Percentiles rank a stretch among this genome's conserved stretches.
phyloP scores from a whole-genome alignment of 2,888 invertebrate genomes.

The Leucania comma region DNA sequence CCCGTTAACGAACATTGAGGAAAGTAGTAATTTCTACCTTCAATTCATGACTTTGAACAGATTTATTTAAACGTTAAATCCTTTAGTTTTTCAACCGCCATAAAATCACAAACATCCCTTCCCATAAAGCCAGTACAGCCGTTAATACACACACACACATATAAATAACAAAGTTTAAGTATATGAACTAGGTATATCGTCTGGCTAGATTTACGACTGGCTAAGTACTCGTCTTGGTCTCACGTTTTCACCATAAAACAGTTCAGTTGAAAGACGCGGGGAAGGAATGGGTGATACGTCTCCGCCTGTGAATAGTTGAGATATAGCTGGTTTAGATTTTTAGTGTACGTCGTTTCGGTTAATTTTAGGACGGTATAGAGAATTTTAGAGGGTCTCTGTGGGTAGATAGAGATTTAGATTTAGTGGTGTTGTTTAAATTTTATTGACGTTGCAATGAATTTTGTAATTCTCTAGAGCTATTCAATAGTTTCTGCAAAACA shows the following conservation, averaged over 20 bases:
- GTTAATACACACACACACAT: conserved; percentile 45
- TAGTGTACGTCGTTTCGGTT: conserved; percentile 55
- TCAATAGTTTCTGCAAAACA: no score
- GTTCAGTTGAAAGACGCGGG: conserved; percentile 74
- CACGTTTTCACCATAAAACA: conserved; percentile 87
- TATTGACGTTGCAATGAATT: conserved; percentile 21
- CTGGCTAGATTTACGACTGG: conserved; percentile 79
- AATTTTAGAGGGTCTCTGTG: conserved; percentile 17
- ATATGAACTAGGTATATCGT: conserved; percentile 65
- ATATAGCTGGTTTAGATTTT: conserved; percentile 59
- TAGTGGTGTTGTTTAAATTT: conserved; percentile 24
- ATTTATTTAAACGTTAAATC: conserved; percentile 1
- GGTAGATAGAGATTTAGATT: conserved; percentile 31
- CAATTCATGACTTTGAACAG: neutral
- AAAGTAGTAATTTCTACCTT: neutral
- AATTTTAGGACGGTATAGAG: conserved; percentile 47
- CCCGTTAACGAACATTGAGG: neutral
- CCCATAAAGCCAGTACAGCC: conserved; percentile 32
- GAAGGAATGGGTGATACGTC: conserved; percentile 61
- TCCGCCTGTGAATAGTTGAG: conserved; percentile 59
- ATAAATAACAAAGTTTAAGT: conserved; percentile 61
- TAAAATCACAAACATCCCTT: conserved; percentile 22
- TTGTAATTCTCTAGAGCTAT: neutral
- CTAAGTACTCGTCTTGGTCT: conserved; percentile 75
- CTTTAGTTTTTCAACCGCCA: neutral